Base-by-base conservation (phyloP, 2,113 vertebrate genomes). In the Hypocryptadius cinnamomeus region DNA sequence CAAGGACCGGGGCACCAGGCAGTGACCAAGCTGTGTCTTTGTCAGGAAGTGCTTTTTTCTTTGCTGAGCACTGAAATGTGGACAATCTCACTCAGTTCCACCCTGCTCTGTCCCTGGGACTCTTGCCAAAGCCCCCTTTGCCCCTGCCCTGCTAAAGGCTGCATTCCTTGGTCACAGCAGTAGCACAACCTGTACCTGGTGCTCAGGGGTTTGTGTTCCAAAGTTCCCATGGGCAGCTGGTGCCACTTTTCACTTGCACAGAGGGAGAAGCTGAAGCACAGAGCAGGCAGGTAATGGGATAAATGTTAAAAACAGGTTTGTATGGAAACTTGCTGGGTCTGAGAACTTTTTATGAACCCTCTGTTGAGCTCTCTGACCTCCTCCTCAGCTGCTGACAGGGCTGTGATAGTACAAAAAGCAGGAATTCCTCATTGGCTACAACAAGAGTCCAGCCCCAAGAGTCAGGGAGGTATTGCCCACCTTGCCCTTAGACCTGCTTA, bases 401-500 rank as follows among this genome's bases (percentile, higher is more conserved):
- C 30, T 60, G 45, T 13, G 50, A 19, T 10, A 64, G 59, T 54
- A 69, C 14, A 50, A 60, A 20, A 33, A 25, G 10, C 5, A 44
- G 24, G 12, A 69, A 69, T 47, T 17, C 17, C 11, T 66, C 13
- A 27, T 2, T 39, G 44, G 23, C 27, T 57, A 13, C 13, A 63
- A 33, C 2, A 20, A 9, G 21, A 30, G 19, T 30, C 39, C 33
- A 39, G 50, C 24, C 24, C 39, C 14, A 8, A 61, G 31, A 35
- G 15, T 33, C 30, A 3, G 30, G 5, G 59, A 50, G 53, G 5
- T 22, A 5, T 50, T 8, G 2, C 14, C 50, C 24, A 37, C 21
- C 17, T 53, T n/a, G 50, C 40, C 12, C 21, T 17, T 5, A 19
- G 28, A 25, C 33, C n/a, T 48, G 0, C 7, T 2, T 0, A 1